Percentiles rank a stretch among this genome's conserved stretches.
Evolutionary conservation across 2,113 vertebrate genomes (phyloP).

Genomic region (Artemisiospiza belli): DNA sequence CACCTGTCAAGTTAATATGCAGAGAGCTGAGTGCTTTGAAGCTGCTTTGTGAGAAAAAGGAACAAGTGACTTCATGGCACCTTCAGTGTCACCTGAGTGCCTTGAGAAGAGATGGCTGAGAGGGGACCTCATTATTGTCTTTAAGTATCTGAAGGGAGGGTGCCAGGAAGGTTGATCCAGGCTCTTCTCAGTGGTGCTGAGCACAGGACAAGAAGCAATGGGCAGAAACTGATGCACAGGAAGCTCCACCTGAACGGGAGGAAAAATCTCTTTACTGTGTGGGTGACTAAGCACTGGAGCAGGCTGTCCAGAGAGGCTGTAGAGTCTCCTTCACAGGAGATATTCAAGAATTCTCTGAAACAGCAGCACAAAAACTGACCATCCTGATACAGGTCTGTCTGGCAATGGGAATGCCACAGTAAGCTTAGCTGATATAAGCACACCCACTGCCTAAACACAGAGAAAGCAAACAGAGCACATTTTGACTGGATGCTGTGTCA

Average conservation of each 20-base stretch:
- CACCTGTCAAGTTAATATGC: background rate
- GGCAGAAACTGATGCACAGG: background rate
- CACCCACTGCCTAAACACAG: background rate
- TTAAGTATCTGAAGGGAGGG: background rate
- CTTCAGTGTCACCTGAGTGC: background rate
- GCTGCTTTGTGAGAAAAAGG: background rate
- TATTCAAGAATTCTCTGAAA: background rate
- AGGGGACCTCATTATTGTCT: background rate
- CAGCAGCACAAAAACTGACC: background rate
- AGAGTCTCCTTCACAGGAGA: background rate
- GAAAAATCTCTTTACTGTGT: background rate
- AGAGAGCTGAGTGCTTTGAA: background rate
- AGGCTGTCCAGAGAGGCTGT: background rate
- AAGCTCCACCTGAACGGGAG: background rate
- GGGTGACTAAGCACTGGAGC: background rate
- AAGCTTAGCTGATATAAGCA: background rate
- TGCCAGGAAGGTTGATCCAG: background rate
- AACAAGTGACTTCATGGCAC: background rate
- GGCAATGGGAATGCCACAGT: background rate
- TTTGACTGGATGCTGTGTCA: background rate
- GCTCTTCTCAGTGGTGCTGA: background rate
- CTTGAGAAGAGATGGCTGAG: rapidly evolving
- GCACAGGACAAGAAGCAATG: background rate
- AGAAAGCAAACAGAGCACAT: background rate
- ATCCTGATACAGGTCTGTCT: background rate